Base-by-base conservation (phyloP, 2,113 vertebrate species). In the Arothron firmamentum region DNA sequence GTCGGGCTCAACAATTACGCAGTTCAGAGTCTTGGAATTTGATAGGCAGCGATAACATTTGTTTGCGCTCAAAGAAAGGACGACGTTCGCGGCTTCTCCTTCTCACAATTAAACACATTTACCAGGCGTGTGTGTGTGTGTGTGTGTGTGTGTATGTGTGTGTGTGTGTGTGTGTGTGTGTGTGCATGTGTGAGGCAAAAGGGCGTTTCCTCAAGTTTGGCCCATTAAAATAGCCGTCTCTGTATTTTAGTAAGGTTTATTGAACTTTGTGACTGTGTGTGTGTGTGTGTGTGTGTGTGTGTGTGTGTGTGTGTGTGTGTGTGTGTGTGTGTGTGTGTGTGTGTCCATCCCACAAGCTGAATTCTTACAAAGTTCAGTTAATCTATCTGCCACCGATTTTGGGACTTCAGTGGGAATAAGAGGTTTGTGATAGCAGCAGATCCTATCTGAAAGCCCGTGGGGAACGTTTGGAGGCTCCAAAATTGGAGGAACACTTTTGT, bases 41-140 rank as follows among this genome's bases (percentile, higher is more conserved):
- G 77, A 80, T 75, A 34, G 31, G 42, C 70, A 59, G 43, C 18
- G 72, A 83, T 77, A 79, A 59, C 62, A 56, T 65, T 58, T 73
- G 65, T 76, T 66, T 25, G 58, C 3, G 2, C n/a, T 20, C 48
- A 21, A 21, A 13, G 18, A 15, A n/a, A 51, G 21, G 49, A 1
- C 20, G 13, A 12, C 3, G 10, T 11, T 49, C 10, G 6, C 1
- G 6, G 47, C 43, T 2, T n/a, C n/a, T 31, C 23, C 12, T 21
- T 23, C 14, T n/a, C 14, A 20, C 41, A 20, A 43, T 23, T 17
- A 48, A n/a, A 21, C 14, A 14, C 15, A 9, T 18, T 4, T 17
- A 20, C 25, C 20, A 20, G 23, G 34, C 34, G 38, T 42, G 4
- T 55, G 20, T 49, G 49, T 21, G 4, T 51, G 16, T 20, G 45